A percentile compares a stretch with the other conserved stretches of the same genome.
These are phyloP conservation scores for Nyctibius bracteatus DNA, from an alignment of 2,113 vertebrate genomes.

Conservation along the genomic window DNA sequence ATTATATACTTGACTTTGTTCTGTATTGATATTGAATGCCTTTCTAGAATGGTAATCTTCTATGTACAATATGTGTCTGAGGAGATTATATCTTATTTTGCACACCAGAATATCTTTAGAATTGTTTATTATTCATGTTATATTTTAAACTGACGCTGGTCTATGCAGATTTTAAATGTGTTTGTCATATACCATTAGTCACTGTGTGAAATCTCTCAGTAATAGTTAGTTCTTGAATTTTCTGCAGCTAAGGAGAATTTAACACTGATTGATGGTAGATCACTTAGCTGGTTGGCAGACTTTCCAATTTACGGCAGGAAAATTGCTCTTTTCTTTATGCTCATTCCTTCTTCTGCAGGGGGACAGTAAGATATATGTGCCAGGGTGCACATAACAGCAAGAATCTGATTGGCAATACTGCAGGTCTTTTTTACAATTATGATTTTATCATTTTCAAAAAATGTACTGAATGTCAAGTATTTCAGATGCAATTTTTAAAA, in stretches of 20 bases:
- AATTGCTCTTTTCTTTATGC: constrained; percentile 89
- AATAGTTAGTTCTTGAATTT: constrained; percentile 85
- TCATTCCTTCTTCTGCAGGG: constrained; percentile 79
- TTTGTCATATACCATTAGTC: constrained; percentile 91
- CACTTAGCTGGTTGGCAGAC: constrained; percentile 90
- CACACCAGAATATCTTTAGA: constrained; percentile 61
- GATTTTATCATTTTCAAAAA: constrained; percentile 75
- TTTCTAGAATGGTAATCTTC: constrained; percentile 64
- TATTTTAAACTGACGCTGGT: constrained; percentile 72
- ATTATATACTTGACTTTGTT: constrained; percentile 50
- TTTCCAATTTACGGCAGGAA: constrained; percentile 89
- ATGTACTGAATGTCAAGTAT: constrained; percentile 71
- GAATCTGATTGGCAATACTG: constrained; percentile 64
- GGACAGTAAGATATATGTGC: constrained; percentile 74
- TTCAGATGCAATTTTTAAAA: constrained; percentile 39
- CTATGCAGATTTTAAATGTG: constrained; percentile 85
- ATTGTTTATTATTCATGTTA: constrained; percentile 74
- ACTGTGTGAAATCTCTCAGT: constrained; percentile 82
- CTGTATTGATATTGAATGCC: constrained; percentile 54
- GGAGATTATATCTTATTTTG: constrained; percentile 73
- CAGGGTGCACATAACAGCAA: constrained; percentile 53
- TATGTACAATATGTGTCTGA: constrained; percentile 61
- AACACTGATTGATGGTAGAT: constrained; percentile 91
- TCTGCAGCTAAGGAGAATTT: constrained; percentile 85
- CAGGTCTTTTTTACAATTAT: constrained; percentile 73